These are phyloP conservation scores for Drosophila rubida DNA, from an alignment of 2,888 invertebrate species.

Conservation along the genomic window DNA sequence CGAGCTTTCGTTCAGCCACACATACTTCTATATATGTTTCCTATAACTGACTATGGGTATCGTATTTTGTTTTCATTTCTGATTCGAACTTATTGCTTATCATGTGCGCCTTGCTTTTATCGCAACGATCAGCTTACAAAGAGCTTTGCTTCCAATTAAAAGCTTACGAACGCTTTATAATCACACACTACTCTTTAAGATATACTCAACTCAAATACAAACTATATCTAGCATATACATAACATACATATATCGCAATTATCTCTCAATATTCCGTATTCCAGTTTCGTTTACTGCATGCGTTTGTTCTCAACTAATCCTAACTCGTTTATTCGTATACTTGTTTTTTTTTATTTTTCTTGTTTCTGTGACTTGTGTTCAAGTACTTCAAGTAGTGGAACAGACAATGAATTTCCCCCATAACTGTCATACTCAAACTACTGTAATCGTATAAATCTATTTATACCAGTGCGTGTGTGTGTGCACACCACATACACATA, in stretches of 20 bases:
- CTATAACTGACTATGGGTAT: constrained; percentile 41
- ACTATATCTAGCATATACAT: constrained; percentile 1
- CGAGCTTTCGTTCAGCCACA: constrained; percentile 14
- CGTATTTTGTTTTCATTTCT: constrained; percentile 30
- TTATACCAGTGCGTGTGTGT: constrained; percentile 2
- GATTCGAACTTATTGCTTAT: constrained; percentile 28
- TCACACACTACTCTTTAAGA: constrained; percentile 26
- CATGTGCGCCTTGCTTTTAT: constrained; percentile 27
- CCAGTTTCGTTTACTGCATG: constrained; percentile 31
- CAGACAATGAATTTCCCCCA: constrained; percentile 76
- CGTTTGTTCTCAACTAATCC: constrained; percentile 17
- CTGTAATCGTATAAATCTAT: constrained; percentile 21
- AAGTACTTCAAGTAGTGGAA: constrained; percentile 46
- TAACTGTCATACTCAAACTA: constrained; percentile 58
- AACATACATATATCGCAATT: not conserved
- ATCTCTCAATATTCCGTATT: constrained; percentile 2
- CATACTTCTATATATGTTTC: not conserved
- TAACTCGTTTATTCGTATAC: constrained; percentile 7
- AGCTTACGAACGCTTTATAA: constrained; percentile 68
- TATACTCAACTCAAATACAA: constrained; percentile 16
- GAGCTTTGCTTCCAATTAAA: constrained; percentile 70
- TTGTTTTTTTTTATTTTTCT: not conserved
- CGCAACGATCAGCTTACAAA: constrained; percentile 28
- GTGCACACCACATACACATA: constrained; percentile 12
- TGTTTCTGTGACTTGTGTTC: constrained; percentile 9